Conservation (phyloP, 2,888 invertebrate species). For the Oasisia sp. region DNA sequence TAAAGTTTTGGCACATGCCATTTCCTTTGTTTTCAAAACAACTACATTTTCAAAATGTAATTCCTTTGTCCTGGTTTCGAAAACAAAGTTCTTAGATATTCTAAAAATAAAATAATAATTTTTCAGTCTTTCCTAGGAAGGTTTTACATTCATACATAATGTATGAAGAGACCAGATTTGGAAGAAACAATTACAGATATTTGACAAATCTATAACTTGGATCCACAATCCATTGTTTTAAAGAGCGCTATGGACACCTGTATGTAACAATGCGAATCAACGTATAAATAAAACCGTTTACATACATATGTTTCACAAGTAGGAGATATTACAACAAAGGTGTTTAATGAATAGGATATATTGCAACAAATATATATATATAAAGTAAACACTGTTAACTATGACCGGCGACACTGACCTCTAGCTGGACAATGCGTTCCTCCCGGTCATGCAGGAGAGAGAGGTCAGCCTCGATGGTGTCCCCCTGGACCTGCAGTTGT, state of each 20-base stretch:
- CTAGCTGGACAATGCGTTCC: slow-evolving; percentile 81
- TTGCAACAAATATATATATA: too few species aligned
- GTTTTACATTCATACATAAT: not conserved
- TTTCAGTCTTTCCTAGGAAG: not conserved
- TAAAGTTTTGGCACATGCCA: not conserved
- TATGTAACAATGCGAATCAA: not conserved
- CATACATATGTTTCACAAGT: not conserved
- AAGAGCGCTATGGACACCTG: not conserved
- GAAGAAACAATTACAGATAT: not conserved
- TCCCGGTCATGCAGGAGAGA: slow-evolving; percentile 84
- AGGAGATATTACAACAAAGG: not conserved
- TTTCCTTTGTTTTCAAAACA: not conserved
- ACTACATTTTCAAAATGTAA: not conserved
- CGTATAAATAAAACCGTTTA: not conserved
- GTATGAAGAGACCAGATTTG: not conserved
- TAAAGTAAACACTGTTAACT: not conserved
- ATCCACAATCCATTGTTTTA: not conserved
- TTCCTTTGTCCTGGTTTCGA: not conserved
- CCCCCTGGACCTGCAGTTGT: slow-evolving; percentile 61
- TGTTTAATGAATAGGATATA: not conserved
- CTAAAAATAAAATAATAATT: not conserved
- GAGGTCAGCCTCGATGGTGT: slow-evolving; percentile 60
- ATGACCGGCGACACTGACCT: slow-evolving; percentile 62
- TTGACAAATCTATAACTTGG: not conserved
- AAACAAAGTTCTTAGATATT: not conserved